Percentiles rank a stretch among this genome's conserved stretches.
Evolutionary conservation across 2,797 vertebrate species (phyloP).

Genomic region (Staurois parvus): DNA sequence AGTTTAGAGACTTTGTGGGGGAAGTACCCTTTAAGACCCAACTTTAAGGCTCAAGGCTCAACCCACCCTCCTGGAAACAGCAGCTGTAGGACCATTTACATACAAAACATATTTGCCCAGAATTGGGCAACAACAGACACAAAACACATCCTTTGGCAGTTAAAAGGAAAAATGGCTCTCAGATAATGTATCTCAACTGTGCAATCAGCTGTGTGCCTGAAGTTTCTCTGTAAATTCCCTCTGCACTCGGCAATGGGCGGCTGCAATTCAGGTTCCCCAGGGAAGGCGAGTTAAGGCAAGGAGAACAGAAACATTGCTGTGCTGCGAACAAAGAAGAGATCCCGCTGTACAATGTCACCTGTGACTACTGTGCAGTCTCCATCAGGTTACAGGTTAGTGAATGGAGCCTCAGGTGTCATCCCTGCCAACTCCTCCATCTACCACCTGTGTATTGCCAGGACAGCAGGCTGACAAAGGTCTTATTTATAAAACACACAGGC

Average conservation of each 20-base stretch:
- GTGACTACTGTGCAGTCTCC: background rate
- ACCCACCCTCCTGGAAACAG: too few relatives aligned
- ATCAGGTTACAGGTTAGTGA: background rate
- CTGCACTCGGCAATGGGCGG: background rate
- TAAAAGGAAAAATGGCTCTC: too few relatives aligned
- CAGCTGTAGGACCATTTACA: too few relatives aligned
- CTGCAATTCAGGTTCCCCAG: background rate
- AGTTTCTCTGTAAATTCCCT: background rate
- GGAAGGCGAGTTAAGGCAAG: background rate
- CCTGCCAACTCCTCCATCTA: background rate
- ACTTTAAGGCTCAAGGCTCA: too few relatives aligned
- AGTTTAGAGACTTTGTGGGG: too few relatives aligned
- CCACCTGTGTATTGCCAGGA: constrained; percentile 7
- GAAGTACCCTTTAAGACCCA: too few relatives aligned
- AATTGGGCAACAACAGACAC: too few relatives aligned
- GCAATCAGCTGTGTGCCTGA: too few relatives aligned
- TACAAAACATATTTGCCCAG: too few relatives aligned
- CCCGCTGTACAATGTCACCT: background rate
- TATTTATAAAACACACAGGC: constrained; percentile 24
- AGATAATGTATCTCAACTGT: too few relatives aligned
- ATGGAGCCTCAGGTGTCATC: background rate
- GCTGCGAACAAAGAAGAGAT: background rate
- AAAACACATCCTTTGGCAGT: too few relatives aligned
- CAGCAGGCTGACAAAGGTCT: constrained; percentile 1
- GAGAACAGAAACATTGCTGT: background rate